Evolutionary conservation across 2,888 invertebrate genomes (phyloP).

Genomic region (Podabrus alpinus): DNA sequence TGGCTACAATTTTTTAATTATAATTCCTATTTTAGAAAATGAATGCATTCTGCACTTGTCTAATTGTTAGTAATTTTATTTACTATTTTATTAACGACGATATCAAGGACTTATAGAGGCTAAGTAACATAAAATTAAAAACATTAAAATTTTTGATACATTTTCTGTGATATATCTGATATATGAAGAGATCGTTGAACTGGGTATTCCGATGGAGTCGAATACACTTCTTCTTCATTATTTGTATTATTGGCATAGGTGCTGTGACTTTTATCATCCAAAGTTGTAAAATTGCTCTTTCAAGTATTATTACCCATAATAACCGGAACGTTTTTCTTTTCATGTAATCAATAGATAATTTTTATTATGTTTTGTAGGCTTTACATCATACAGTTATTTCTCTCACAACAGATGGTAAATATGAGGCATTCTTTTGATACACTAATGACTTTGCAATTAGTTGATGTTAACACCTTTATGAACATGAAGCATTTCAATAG

Average conservation of each 20-base stretch:
- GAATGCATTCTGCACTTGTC: neutral
- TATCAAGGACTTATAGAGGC: neutral
- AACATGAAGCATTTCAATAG: neutral
- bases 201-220: neutral
- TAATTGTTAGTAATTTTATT: neutral
- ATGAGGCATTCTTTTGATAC: constrained; percentile 8
- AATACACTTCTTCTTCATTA: neutral
- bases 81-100: neutral
- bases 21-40: neutral
- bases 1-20: neutral
- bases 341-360: constrained; percentile 6
- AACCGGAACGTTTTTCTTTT: constrained; percentile 13
- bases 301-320: constrained; percentile 9
- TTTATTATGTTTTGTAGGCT: constrained; percentile 13
- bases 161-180: neutral
- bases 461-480: constrained; percentile 11
- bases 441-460: constrained; percentile 16
- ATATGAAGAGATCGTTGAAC: neutral
- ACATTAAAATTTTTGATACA: neutral
- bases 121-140: neutral
- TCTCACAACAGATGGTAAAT: constrained; percentile 19
- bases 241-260: neutral
- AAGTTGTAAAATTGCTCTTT: neutral
- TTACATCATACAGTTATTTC: constrained; percentile 15
- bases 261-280: neutral